Base-by-base conservation (phyloP, 2,797 vertebrate species). In the Takifugu ocellatus region DNA sequence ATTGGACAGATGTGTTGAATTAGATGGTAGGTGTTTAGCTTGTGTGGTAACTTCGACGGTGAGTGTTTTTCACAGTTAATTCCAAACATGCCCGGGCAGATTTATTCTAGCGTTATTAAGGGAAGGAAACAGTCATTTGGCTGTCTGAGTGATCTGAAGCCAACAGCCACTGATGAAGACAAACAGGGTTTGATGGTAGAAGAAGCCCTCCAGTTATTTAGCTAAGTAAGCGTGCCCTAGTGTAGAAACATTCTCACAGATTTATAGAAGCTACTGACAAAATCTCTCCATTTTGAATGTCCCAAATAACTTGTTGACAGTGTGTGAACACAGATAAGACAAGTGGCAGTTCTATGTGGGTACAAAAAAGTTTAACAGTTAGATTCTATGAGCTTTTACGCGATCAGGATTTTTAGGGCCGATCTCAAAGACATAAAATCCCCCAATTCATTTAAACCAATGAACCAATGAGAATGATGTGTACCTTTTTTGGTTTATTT, bases 61-160 rank as follows among this genome's bases (percentile, higher is more conserved):
- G 14, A 25, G 11, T 49, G 17, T 25, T 25, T 49, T 14, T 49
- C 11, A 25, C 25, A n/a, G 48, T 12, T 44, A 17, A 49, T 64
- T 75, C 44, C 45, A 3, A 53, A 58, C 75, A 25, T 66, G 64
- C 64, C 71, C 29, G 48, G 55, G 67, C 70, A 70, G 56, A 42
- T 52, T 9, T 4, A 11, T 12, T 44, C 1, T 47, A 1, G 44
- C 52, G 5, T 56, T 63, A 57, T 56, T 54, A 49, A 44, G n/a
- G 43, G 69, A 4, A 66, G 68, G 68, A 74, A 74, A 63, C 25
- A 16, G 26, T 54, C 54, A 53, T 27, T 36, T 6, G 54, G 52
- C 59, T 49, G 61, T 61, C 51, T 56, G 61, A 56, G 51, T 64
- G 56, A 81, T 74, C 50, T 15, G 2, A 5, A 62, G 64, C 55